These are phyloP conservation scores for Myiopsitta monachus DNA, from an alignment of 2,113 vertebrate species.

Conservation along the genomic window DNA sequence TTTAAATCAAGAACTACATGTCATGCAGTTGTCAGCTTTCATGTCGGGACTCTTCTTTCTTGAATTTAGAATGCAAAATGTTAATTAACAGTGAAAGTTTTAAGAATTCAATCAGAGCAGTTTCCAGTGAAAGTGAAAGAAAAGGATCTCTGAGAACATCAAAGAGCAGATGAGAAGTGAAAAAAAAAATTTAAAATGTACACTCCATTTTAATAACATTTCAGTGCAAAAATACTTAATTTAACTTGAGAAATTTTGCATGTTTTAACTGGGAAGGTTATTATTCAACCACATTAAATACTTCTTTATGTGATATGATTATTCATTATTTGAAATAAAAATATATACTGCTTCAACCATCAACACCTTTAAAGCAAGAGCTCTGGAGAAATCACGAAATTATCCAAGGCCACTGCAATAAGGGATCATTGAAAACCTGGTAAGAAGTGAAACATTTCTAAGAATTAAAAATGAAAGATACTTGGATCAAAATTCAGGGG, in stretches of 20 bases:
- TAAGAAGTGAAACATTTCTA: neutral
- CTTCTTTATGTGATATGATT: neutral
- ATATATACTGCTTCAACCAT: neutral
- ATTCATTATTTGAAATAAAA: neutral
- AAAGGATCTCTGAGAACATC: neutral
- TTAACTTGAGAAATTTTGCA: neutral
- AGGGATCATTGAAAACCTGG: neutral
- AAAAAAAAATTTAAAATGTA: neutral
- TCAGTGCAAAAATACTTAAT: neutral
- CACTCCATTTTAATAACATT: neutral
- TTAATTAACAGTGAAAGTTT: neutral
- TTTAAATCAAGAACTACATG: neutral
- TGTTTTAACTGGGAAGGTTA: neutral
- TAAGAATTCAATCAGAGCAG: neutral
- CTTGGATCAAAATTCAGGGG: neutral
- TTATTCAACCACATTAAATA: neutral
- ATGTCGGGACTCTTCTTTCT: neutral
- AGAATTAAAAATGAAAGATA: neutral
- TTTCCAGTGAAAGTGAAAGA: neutral
- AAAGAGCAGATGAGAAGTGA: neutral
- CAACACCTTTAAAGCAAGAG: neutral
- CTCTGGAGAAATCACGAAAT: neutral
- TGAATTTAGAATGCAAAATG: neutral
- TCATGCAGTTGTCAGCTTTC: neutral
- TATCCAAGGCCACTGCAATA: neutral